phyloP scores from a whole-genome alignment of 2,113 vertebrate genomes.

The Scopus umbretta region DNA sequence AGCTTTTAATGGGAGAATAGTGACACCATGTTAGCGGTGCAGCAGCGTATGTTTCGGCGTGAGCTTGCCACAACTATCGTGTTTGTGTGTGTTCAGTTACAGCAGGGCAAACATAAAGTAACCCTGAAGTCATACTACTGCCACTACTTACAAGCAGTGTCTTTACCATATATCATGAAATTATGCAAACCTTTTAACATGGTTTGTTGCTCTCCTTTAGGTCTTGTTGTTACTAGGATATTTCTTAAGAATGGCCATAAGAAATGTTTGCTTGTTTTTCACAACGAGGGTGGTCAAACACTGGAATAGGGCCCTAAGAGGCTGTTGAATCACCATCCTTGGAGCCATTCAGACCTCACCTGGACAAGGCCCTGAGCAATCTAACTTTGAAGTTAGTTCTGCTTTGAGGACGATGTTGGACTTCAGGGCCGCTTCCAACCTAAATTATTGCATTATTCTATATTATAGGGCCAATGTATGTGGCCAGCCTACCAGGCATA shows the following conservation, averaged over 20 bases:
- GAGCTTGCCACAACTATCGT: fast-evolving
- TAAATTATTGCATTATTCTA: not conserved
- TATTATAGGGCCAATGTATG: fast-evolving
- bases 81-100: not conserved
- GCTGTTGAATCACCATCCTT: not conserved
- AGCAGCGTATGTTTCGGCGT: not conserved
- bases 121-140: not conserved
- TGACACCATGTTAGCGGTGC: not conserved
- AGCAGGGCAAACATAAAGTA: not conserved
- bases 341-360: not conserved
- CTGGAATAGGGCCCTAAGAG: not conserved
- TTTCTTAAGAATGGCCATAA: not conserved
- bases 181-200: not conserved
- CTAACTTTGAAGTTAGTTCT: not conserved
- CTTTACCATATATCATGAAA: not conserved
- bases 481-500: not conserved
- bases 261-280: not conserved
- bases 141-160: not conserved
- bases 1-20: not conserved
- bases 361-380: not conserved
- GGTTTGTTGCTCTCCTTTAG: not conserved
- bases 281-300: not conserved
- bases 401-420: not conserved
- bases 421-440: not conserved
- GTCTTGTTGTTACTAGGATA: not conserved